Evolutionary conservation across 2,797 vertebrate species (phyloP).

Genomic region (Rallus crepitans): DNA sequence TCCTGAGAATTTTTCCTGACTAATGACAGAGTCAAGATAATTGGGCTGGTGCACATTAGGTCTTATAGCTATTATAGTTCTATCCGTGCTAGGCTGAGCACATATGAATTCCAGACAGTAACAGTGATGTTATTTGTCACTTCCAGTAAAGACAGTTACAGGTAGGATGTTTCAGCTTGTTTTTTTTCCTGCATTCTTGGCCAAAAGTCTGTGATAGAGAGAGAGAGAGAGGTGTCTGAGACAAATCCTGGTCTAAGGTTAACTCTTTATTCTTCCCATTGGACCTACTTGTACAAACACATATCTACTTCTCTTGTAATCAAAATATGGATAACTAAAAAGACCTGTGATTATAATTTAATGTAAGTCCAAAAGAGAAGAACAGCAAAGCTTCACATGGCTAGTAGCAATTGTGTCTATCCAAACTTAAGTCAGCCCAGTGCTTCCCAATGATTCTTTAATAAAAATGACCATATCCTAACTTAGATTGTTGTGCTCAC

Average conservation of each 20-base stretch:
- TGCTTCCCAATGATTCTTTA: no score
- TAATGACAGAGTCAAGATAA: neutral
- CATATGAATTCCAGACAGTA: neutral
- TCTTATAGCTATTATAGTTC: neutral
- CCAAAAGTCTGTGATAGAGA: neutral
- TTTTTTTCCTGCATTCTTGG: neutral
- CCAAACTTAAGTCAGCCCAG: no score
- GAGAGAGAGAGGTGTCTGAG: neutral
- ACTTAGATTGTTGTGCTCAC: neutral
- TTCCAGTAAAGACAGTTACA: neutral
- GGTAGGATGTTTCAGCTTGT: neutral
- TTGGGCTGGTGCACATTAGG: neutral
- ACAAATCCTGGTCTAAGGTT: neutral
- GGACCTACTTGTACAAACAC: neutral
- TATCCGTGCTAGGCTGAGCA: neutral
- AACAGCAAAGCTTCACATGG: no score
- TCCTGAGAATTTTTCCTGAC: neutral
- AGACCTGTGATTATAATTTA: no score
- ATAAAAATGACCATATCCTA: neutral
- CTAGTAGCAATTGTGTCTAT: no score
- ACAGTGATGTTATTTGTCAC: neutral
- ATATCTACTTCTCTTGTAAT: neutral
- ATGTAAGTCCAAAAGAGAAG: no score
- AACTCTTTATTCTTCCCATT: neutral
- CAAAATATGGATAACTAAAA: neutral